Conservation (phyloP, 64 coral and sea anemone species). For the Trachythela sp. region DNA sequence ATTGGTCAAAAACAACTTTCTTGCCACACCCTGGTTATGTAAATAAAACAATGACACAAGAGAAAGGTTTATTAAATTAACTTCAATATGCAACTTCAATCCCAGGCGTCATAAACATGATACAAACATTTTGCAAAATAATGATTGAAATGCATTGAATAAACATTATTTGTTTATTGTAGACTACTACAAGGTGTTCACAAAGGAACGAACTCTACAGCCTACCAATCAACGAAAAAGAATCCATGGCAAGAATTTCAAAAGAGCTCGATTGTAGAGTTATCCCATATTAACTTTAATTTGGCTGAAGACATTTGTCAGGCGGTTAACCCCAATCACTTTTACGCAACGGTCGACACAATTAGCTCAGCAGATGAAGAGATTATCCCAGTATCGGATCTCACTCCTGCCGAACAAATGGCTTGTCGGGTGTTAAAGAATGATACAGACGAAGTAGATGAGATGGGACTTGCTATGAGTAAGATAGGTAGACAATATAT, state of each 20-base stretch:
- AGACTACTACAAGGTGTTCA: slow-evolving; percentile 14
- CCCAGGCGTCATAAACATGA: too few species aligned
- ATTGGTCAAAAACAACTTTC: too few species aligned
- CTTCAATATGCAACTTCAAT: too few species aligned
- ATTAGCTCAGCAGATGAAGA: not conserved
- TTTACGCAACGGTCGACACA: not conserved
- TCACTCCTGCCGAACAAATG: slow-evolving; percentile 91
- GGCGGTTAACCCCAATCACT: not conserved
- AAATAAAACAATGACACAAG: too few species aligned
- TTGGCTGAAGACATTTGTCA: slow-evolving; percentile 10
- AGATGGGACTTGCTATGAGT: slow-evolving; percentile 57
- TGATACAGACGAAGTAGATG: not conserved
- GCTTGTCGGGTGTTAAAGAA: slow-evolving; percentile 61
- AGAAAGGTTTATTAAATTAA: too few species aligned
- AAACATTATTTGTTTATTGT: not conserved
- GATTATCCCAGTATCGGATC: slow-evolving; percentile 30
- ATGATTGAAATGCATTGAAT: too few species aligned
- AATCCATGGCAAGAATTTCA: not conserved
- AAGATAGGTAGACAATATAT: slow-evolving; percentile 85
- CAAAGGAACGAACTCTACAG: not conserved
- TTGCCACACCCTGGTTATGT: too few species aligned
- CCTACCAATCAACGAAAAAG: not conserved
- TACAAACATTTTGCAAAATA: too few species aligned
- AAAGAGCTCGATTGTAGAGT: not conserved
- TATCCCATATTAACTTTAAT: not conserved